Evolutionary conservation across 2,113 vertebrate genomes (phyloP).

Genomic region (Chrysemys picta): DNA sequence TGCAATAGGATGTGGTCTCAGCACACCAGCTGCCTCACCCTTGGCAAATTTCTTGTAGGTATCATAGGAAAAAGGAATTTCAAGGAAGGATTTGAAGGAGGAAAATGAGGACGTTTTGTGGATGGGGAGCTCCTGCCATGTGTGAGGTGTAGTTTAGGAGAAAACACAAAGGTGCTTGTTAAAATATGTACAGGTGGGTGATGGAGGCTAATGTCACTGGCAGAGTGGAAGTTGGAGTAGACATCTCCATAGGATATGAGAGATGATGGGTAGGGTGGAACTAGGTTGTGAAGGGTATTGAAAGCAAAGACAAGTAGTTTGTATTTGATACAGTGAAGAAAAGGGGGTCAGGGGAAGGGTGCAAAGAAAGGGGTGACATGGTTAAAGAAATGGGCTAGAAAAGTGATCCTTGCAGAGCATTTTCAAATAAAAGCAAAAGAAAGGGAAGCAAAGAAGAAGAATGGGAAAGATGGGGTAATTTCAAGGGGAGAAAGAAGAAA

Average conservation of each 20-base stretch:
- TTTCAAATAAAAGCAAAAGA: neutral
- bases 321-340: neutral
- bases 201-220: neutral
- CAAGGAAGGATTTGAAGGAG: neutral
- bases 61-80: neutral
- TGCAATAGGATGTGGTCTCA: too few relatives aligned
- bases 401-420: neutral
- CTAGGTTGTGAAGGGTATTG: neutral
- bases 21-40: neutral
- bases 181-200: neutral
- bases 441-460: neutral
- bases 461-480: neutral
- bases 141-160: neutral
- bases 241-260: too few relatives aligned
- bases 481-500: neutral
- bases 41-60: neutral
- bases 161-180: neutral
- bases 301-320: neutral
- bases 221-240: neutral
- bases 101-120: neutral
- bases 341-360: too few relatives aligned
- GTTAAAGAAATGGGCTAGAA: neutral
- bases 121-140: neutral
- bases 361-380: neutral
- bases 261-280: neutral